These are phyloP conservation scores for Ctenopoma kingsleyae DNA, from an alignment of 2,797 vertebrate genomes.

Conservation along the genomic window DNA sequence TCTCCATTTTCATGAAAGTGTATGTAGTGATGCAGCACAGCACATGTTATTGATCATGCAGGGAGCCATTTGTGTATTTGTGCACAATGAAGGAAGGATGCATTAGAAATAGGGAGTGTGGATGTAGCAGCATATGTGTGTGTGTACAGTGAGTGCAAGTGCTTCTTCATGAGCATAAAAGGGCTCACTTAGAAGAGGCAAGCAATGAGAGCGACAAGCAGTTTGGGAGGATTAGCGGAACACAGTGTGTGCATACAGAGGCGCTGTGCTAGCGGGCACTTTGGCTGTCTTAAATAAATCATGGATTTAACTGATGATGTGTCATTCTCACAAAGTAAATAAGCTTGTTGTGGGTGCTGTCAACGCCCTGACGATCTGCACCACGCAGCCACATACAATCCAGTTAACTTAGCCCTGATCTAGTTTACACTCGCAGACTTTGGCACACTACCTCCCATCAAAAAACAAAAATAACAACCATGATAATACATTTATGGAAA, in stretches of 20 bases:
- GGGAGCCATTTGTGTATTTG: constrained; percentile 21
- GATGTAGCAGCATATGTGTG: constrained; percentile 59
- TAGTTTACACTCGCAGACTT: constrained; percentile 42
- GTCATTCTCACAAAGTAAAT: constrained; percentile 75
- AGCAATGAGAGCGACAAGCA: constrained; percentile 59
- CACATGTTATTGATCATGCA: constrained; percentile 41
- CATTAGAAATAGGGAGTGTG: constrained; percentile 3
- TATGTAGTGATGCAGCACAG: constrained; percentile 15
- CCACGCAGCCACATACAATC: constrained; percentile 54
- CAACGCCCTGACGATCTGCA: constrained; percentile 64
- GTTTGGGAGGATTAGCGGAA: constrained; percentile 68
- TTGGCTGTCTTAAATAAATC: constrained; percentile 81
- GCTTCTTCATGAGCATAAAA: constrained; percentile 42
- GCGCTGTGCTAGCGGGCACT: constrained; percentile 77
- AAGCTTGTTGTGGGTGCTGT: constrained; percentile 62
- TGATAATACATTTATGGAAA: constrained; percentile 43
- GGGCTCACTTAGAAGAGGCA: constrained; percentile 53
- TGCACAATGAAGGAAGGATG: constrained; percentile 26
- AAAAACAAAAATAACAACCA: constrained; percentile 53
- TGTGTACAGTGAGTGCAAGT: constrained; percentile 14
- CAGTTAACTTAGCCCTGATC: constrained; percentile 56
- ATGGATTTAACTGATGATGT: constrained; percentile 73
- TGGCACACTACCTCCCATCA: constrained; percentile 32
- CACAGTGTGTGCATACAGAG: constrained; percentile 66
- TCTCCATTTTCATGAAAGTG: constrained; percentile 26